These are phyloP conservation scores for Pentalonia nigronervosa DNA, from an alignment of 1,140 invertebrate genomes.

Conservation along the genomic window DNA sequence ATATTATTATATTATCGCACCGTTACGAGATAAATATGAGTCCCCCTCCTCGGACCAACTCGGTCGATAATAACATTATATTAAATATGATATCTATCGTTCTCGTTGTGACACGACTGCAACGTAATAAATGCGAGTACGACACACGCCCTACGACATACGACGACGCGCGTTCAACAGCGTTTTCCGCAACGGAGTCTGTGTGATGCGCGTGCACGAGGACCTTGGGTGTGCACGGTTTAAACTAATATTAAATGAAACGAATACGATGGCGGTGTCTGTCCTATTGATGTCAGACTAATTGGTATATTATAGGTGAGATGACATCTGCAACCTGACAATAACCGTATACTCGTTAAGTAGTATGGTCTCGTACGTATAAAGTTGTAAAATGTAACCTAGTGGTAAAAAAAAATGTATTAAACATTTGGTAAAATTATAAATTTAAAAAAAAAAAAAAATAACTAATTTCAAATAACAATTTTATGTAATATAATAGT, in stretches of 20 bases:
- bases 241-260: neutral
- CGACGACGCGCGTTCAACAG: neutral
- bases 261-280: neutral
- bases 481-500: neutral
- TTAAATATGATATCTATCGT: too few relatives aligned
- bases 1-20: too few relatives aligned
- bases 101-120: too few relatives aligned
- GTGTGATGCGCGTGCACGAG: neutral
- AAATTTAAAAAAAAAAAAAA: neutral
- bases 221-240: neutral
- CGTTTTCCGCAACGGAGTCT: neutral
- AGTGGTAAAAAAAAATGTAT: neutral
- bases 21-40: too few relatives aligned
- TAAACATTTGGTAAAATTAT: neutral
- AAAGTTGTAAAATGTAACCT: neutral
- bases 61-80: too few relatives aligned
- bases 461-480: neutral
- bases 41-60: too few relatives aligned
- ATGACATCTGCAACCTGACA: neutral
- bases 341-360: neutral
- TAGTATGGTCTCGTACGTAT: neutral
- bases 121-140: too few relatives aligned
- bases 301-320: neutral
- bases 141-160: neutral
- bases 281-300: neutral